Conservation (phyloP, 2,797 vertebrate genomes). For the Sciurus carolinensis region DNA sequence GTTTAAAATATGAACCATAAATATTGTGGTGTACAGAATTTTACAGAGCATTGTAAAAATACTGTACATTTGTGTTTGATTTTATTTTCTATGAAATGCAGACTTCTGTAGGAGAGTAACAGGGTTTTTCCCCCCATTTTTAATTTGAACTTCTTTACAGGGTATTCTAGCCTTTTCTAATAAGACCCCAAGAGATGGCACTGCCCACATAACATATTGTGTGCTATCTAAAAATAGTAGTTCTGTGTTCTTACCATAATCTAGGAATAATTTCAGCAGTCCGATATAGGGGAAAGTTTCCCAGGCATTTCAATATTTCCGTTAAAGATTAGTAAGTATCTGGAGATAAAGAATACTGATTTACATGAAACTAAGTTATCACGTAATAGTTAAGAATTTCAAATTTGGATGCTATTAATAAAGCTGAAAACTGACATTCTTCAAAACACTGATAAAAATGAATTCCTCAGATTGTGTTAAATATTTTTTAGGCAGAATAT, state of each 20-base stretch:
- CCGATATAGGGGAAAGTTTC: not conserved
- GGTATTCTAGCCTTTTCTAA: not conserved
- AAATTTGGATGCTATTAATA: not conserved
- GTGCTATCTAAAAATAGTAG: not conserved
- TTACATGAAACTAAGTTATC: not conserved
- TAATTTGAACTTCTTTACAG: conserved; percentile 37
- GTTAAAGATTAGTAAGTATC: not conserved
- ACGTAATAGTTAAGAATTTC: not conserved
- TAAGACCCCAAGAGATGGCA: conserved; percentile 28
- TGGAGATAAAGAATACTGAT: not conserved
- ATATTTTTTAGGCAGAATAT: not conserved
- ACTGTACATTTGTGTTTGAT: not conserved
- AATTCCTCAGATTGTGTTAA: not conserved
- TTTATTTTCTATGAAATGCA: not conserved
- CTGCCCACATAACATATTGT: not conserved
- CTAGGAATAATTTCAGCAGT: not conserved
- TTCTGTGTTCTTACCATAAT: not conserved
- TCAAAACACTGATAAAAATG: not conserved
- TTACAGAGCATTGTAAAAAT: not conserved
- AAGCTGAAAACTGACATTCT: not conserved
- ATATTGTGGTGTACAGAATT: not conserved
- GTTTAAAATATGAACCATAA: not conserved
- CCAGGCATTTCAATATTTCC: not conserved
- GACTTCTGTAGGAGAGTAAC: not conserved
- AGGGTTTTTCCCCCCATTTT: not conserved